A percentile compares a stretch with the other conserved stretches of the same genome.
phyloP scores from a whole-genome alignment of 2,888 invertebrate genomes.

The Tetrapedia diversipes region DNA sequence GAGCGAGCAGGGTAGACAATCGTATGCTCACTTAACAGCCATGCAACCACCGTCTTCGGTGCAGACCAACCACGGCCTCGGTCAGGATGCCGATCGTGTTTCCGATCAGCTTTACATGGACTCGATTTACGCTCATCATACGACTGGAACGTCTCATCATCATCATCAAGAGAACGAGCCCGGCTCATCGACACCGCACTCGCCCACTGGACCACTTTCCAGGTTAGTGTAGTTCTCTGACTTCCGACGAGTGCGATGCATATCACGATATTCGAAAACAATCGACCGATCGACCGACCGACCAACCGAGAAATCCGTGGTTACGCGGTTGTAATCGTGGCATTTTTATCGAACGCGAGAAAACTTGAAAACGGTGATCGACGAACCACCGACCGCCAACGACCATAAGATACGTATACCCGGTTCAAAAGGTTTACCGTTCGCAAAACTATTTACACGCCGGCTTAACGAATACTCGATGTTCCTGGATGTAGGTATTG shows the following conservation, averaged over 20 bases:
- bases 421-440: background rate
- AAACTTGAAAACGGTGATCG: background rate
- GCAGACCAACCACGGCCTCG: constrained; percentile 68
- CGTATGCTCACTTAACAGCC: constrained; percentile 79
- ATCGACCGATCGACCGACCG: no score
- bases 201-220: constrained; percentile 73
- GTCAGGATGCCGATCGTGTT: constrained; percentile 71
- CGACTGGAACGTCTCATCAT: constrained; percentile 72
- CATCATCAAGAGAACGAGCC: constrained; percentile 80
- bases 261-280: no score
- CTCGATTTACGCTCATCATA: constrained; percentile 75
- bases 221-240: constrained; percentile 70
- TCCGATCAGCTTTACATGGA: constrained; percentile 78
- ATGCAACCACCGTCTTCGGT: constrained; percentile 78
- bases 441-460: constrained; percentile 71
- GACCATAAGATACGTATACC: background rate
- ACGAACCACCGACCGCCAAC: background rate
- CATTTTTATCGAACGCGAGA: no score
- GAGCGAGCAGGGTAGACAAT: constrained; percentile 75
- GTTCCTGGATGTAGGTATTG: constrained; percentile 41
- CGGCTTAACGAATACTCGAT: constrained; percentile 62
- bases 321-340: no score
- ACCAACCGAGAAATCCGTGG: no score
- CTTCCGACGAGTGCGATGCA: no score
- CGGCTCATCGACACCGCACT: constrained; percentile 69